Conservation (phyloP, 2,797 vertebrate genomes). For the Lophotriccus pileatus region DNA sequence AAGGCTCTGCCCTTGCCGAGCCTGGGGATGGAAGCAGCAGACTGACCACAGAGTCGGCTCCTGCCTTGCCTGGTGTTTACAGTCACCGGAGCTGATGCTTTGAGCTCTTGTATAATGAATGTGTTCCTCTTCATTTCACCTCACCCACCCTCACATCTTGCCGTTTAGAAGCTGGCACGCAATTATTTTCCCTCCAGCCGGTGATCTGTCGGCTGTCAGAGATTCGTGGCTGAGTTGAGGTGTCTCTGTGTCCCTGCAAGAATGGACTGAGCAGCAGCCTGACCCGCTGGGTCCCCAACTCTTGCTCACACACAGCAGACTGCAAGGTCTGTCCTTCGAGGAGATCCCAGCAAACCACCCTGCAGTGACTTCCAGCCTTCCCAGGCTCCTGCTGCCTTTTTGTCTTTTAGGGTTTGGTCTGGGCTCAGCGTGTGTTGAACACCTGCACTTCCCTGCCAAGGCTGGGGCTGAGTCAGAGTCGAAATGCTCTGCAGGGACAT, state of each 20-base stretch:
- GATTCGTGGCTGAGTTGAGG: not conserved
- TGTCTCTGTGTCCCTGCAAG: not conserved
- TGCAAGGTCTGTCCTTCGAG: not conserved
- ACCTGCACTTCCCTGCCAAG: slow-evolving; percentile 4
- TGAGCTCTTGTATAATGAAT: not conserved
- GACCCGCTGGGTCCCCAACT: not conserved
- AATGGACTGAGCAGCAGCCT: not conserved
- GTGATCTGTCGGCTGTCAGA: not conserved
- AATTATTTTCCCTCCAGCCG: not conserved
- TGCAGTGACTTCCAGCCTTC: not conserved
- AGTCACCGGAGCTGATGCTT: not conserved
- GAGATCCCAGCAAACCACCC: not conserved
- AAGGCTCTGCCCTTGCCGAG: not conserved
- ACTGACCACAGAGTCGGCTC: accelerated
- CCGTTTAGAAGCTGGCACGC: not conserved
- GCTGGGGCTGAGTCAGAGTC: slow-evolving; percentile 16
- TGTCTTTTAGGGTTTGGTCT: not conserved
- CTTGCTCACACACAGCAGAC: accelerated
- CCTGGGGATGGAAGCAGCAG: not conserved
- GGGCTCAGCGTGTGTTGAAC: not conserved
- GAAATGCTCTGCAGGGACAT: not conserved
- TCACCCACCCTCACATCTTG: not conserved
- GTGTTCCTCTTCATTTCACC: not conserved
- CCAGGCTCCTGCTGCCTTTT: not conserved
- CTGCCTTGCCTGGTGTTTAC: not conserved